A percentile compares a stretch with the other conserved stretches of the same genome.
These are phyloP conservation scores for Sminthurides aquaticus DNA, from an alignment of 2,888 invertebrate genomes.

Conservation along the genomic window DNA sequence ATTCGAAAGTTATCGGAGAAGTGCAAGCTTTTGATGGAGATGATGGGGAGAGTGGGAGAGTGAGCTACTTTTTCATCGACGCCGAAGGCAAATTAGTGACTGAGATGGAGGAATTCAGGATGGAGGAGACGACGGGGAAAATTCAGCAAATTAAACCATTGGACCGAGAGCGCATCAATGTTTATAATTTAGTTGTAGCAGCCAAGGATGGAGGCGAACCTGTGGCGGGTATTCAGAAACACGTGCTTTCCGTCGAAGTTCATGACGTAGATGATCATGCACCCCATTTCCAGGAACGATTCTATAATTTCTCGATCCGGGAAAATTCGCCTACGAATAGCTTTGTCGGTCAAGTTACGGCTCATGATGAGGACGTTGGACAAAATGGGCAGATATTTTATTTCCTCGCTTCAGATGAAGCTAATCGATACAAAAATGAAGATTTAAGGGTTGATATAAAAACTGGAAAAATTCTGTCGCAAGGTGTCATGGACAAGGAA, in stretches of 20 bases:
- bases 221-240: slow-evolving; percentile 45
- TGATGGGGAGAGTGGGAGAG: slow-evolving; percentile 39
- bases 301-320: slow-evolving; percentile 36
- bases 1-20: slow-evolving; percentile 37
- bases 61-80: slow-evolving; percentile 38
- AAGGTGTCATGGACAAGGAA: slow-evolving; percentile 75
- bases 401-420: slow-evolving; percentile 59
- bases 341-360: slow-evolving; percentile 58
- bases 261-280: slow-evolving; percentile 45
- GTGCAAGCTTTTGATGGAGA: slow-evolving; percentile 38
- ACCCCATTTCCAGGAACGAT: slow-evolving; percentile 42
- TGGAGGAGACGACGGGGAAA: slow-evolving; percentile 36
- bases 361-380: slow-evolving; percentile 68
- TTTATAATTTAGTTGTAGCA: slow-evolving; percentile 52
- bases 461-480: slow-evolving; percentile 70
- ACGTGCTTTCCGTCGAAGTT: slow-evolving; percentile 44
- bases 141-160: slow-evolving; percentile 38
- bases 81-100: slow-evolving; percentile 35
- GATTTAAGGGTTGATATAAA: slow-evolving; percentile 70
- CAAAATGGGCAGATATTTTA: slow-evolving; percentile 76
- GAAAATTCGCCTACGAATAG: slow-evolving; percentile 40
- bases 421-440: slow-evolving; percentile 53
- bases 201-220: slow-evolving; percentile 46
- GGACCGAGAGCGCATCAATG: slow-evolving; percentile 50
- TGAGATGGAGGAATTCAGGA: slow-evolving; percentile 35